Evolutionary conservation across 2,888 invertebrate species (phyloP).

Genomic region (Ichneumon xanthorius): DNA sequence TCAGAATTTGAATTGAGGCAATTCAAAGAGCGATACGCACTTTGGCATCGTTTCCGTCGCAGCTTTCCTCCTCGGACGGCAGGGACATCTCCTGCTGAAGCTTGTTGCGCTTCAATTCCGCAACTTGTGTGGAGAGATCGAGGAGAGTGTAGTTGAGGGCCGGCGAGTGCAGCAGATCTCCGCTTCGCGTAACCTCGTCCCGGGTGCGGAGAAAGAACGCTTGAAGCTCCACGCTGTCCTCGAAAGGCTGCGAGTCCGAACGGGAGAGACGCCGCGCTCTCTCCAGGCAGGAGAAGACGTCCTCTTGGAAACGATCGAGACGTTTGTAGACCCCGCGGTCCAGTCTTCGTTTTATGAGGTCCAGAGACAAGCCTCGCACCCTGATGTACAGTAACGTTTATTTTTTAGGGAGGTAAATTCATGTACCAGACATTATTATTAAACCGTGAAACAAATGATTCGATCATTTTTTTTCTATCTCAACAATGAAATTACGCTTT

Average conservation of each 20-base stretch:
- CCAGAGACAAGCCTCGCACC: slow-evolving; percentile 94
- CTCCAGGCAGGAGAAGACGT: slow-evolving; percentile 97
- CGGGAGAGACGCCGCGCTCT: slow-evolving; percentile 94
- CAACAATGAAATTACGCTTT: background rate
- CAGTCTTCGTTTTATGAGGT: slow-evolving; percentile 96
- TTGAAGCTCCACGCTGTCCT: slow-evolving; percentile 97
- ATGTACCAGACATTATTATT: background rate
- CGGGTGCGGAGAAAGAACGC: slow-evolving; percentile 94
- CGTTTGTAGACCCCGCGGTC: slow-evolving; percentile 97
- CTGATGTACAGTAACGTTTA: slow-evolving; percentile 83
- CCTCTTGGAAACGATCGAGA: slow-evolving; percentile 98
- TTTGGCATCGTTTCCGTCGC: slow-evolving; percentile 83
- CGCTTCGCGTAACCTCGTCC: slow-evolving; percentile 90
- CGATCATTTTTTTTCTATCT: background rate
- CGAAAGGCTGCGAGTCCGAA: slow-evolving; percentile 97
- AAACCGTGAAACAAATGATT: too few relatives aligned
- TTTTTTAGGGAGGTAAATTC: background rate
- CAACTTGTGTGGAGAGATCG: slow-evolving; percentile 91
- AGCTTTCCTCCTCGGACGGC: slow-evolving; percentile 91
- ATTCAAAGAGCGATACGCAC: slow-evolving; percentile 67
- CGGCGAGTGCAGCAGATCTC: slow-evolving; percentile 93
- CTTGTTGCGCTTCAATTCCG: slow-evolving; percentile 91
- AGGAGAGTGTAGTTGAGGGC: slow-evolving; percentile 93
- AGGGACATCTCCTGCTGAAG: slow-evolving; percentile 88
- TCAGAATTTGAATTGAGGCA: too few relatives aligned